Base-by-base conservation (phyloP, 2,888 invertebrate species). In the Lordiphosa fenestrarum region DNA sequence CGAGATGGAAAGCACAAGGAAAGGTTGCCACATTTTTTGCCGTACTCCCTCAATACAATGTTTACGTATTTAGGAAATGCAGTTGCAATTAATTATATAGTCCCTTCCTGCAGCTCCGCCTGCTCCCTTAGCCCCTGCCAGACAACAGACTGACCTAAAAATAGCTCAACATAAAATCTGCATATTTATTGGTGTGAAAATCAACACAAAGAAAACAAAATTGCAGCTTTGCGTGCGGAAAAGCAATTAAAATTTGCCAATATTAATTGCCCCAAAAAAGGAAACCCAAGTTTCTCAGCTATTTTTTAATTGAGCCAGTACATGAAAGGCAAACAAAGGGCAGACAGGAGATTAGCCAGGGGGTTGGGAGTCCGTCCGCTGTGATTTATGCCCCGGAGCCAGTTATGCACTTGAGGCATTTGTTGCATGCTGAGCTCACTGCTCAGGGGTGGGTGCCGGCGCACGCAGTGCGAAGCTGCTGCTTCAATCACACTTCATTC, bases 201-300 rank as follows among this genome's bases (percentile, higher is more conserved):
- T 59, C 57, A 39, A n/a, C 38, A 9, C 13, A 13, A 21, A 63
- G 33, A 48, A 48, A 41, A 42, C 40, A 60, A 71, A 71, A 80
- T 67, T 78, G 75, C 80, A 42, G 68, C 65, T 69, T 83, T 83
- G 69, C 80, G 80, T 80, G 80, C 60, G 57, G 38, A 70, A 85
- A 84, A 65, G 80, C 70, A 80, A 80, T 80, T 85, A 83, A 85
- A 84, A 80, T 69, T 66, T 55, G 71, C 71, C 57, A 71, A 82
- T 42, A 53, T 82, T 78, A 78, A 82, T 82, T 82, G 78, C 58
- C 64, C 66, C 36, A 73, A 66, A 66, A 82, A 59, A 69, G 85
- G 69, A 68, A 73, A 56, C 53, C 49, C 48, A 38, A 52, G 61
- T 58, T 40, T 38, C 36, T 49, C 56, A 58, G 75, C 72, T 70